Percentiles rank a stretch among this genome's conserved stretches.
phyloP scores from a whole-genome alignment of 2,888 invertebrate species.

The Eristalis intricaria region DNA sequence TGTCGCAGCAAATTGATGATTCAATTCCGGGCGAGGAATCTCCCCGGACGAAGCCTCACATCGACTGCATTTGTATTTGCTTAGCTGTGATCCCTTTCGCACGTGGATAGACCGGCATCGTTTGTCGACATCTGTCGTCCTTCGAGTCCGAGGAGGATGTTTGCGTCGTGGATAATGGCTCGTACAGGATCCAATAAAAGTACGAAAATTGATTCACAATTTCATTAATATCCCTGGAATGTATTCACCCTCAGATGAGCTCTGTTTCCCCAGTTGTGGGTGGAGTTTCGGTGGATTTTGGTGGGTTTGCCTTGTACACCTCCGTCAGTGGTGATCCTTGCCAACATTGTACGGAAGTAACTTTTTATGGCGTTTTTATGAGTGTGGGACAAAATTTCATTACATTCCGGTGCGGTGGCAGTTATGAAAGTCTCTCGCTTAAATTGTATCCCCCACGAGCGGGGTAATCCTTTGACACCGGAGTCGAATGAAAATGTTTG shows the following conservation, averaged over 20 bases:
- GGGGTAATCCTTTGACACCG: background rate
- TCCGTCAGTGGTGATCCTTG: background rate
- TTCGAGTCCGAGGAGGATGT: constrained; percentile 22
- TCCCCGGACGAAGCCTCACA: constrained; percentile 43
- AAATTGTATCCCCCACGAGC: background rate
- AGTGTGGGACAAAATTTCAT: constrained; percentile 41
- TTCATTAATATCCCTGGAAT: constrained; percentile 56
- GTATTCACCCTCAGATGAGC: constrained; percentile 41
- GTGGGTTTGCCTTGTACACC: background rate
- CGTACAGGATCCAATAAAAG: constrained; percentile 55
- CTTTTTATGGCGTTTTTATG: constrained; percentile 36
- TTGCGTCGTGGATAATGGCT: constrained; percentile 24
- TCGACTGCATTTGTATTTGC: constrained; percentile 61
- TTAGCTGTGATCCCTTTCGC: constrained; percentile 54
- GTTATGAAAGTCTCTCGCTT: background rate
- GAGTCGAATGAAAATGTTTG: too few relatives aligned
- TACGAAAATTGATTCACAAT: constrained; percentile 64
- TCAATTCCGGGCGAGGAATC: constrained; percentile 56
- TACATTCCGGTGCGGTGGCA: constrained; percentile 13
- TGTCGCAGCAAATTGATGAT: constrained; percentile 64
- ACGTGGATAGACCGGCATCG: background rate
- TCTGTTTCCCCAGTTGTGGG: background rate
- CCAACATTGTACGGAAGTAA: constrained; percentile 33
- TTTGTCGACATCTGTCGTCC: constrained; percentile 13
- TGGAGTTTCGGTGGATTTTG: background rate